Conservation (phyloP, 2,113 vertebrate species). For the Onychostoma macrolepis region DNA sequence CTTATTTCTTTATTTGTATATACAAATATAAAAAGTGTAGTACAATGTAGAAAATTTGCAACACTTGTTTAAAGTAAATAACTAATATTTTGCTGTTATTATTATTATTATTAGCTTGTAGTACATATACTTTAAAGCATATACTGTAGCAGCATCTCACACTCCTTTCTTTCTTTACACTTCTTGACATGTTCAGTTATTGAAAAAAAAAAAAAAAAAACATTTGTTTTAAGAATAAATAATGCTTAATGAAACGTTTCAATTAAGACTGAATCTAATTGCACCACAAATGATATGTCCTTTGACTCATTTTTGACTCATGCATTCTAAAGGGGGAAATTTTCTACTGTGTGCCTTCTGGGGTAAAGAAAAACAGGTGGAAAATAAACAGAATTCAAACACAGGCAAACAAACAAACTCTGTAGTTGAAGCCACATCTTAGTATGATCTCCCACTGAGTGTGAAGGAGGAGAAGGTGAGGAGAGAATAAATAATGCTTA, state of each 20-base stretch:
- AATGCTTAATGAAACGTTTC: too few relatives aligned
- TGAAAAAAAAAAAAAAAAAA: too few relatives aligned
- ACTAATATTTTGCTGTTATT: too few relatives aligned
- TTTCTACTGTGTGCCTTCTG: not conserved
- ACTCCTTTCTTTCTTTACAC: not conserved
- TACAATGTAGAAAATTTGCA: too few relatives aligned
- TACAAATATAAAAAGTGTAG: not conserved
- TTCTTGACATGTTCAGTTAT: too few relatives aligned
- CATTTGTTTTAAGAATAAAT: not conserved
- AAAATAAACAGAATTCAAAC: not conserved
- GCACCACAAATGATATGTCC: not conserved
- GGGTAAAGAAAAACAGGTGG: not conserved
- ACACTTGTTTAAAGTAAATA: too few relatives aligned
- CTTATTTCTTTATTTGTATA: not conserved
- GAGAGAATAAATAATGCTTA: not conserved
- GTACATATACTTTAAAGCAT: too few relatives aligned
- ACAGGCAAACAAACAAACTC: not conserved
- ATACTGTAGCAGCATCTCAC: not conserved
- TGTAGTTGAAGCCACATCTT: not conserved
- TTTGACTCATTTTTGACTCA: not conserved
- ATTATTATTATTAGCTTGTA: not conserved
- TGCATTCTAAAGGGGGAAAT: too few relatives aligned
- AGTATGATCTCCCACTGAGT: not conserved
- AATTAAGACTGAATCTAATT: not conserved
- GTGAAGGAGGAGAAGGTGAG: not conserved